A percentile compares a stretch with the other conserved stretches of the same genome.
These are phyloP conservation scores for Drosophila fungiperda DNA, from an alignment of 2,888 invertebrate species.

Conservation along the genomic window DNA sequence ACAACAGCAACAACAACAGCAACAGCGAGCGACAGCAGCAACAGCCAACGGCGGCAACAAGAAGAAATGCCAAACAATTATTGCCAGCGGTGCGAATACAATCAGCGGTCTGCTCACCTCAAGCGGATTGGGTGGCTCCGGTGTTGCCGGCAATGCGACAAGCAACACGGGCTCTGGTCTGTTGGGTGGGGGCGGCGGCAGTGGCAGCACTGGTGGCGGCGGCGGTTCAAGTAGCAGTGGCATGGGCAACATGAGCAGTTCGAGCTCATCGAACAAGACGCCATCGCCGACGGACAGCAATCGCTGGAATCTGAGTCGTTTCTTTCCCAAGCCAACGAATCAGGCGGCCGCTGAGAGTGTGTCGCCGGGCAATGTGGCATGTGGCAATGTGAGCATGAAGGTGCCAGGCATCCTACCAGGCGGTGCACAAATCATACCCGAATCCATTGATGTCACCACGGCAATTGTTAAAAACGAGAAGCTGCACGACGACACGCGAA, in stretches of 20 bases:
- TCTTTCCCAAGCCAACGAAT: constrained; percentile 78
- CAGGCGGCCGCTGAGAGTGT: constrained; percentile 69
- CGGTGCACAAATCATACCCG: constrained; percentile 83
- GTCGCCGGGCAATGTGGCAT: constrained; percentile 70
- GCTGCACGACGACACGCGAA: constrained; percentile 64
- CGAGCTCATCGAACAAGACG: constrained; percentile 81
- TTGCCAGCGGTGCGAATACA: constrained; percentile 72
- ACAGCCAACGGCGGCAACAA: constrained; percentile 53
- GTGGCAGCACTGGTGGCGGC: constrained; percentile 23
- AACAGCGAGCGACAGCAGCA: constrained; percentile 26
- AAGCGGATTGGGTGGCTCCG: constrained; percentile 48
- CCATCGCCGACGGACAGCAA: constrained; percentile 82
- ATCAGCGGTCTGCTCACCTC: constrained; percentile 71
- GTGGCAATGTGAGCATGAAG: constrained; percentile 76
- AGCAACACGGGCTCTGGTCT: constrained; percentile 3
- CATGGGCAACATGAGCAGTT: constrained; percentile 63
- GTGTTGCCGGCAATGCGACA: constrained; percentile 5
- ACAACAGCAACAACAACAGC: constrained; percentile 48
- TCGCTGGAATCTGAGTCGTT: constrained; percentile 81
- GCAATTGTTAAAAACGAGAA: constrained; percentile 83
- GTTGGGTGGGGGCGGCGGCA: constrained; percentile 11
- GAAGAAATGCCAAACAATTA: constrained; percentile 74
- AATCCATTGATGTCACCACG: constrained; percentile 77
- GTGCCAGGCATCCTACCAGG: constrained; percentile 80
- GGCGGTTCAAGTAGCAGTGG: constrained; percentile 51